A percentile compares a stretch with the other conserved stretches of the same genome.
Evolutionary conservation across 92 coral and sea anemone genomes (phyloP).

Genomic region (Paragorgia papillata): DNA sequence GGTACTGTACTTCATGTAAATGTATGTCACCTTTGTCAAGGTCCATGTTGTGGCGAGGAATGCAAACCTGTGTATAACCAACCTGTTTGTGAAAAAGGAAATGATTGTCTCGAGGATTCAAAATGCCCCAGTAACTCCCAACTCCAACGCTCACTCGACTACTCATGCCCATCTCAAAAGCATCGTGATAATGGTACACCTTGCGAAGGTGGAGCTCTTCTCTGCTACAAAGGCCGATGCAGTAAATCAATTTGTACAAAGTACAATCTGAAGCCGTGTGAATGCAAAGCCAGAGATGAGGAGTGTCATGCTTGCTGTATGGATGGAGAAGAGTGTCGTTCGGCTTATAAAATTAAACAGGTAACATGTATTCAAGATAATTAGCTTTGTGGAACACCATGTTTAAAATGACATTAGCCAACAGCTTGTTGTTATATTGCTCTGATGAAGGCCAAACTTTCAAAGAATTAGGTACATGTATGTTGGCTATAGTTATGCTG

Average conservation of each 20-base stretch:
- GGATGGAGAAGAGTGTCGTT: constrained; percentile 51
- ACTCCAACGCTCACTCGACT: not conserved
- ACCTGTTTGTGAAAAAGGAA: constrained; percentile 59
- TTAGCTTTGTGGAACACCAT: no score
- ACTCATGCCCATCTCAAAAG: constrained; percentile 59
- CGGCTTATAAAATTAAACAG: constrained; percentile 50
- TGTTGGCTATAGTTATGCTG: no score
- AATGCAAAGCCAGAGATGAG: constrained; percentile 69
- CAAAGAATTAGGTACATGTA: no score
- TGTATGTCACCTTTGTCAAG: no score
- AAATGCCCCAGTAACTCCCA: constrained; percentile 51
- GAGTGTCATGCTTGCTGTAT: constrained; percentile 88
- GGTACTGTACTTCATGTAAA: no score
- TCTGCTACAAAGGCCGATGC: constrained; percentile 82
- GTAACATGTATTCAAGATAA: no score
- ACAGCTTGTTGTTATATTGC: no score
- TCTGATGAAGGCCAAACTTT: no score
- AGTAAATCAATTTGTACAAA: constrained; percentile 69
- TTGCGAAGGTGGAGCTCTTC: constrained; percentile 66
- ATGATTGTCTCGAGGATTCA: constrained; percentile 65
- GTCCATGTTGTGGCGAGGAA: not conserved
- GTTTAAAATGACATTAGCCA: no score
- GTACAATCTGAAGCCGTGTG: constrained; percentile 69
- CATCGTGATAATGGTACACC: constrained; percentile 44
- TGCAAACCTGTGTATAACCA: not conserved